Percentiles rank a stretch among this genome's conserved stretches.
phyloP scores from a whole-genome alignment of 2,797 vertebrate species.

The Eremophila alpestris region DNA sequence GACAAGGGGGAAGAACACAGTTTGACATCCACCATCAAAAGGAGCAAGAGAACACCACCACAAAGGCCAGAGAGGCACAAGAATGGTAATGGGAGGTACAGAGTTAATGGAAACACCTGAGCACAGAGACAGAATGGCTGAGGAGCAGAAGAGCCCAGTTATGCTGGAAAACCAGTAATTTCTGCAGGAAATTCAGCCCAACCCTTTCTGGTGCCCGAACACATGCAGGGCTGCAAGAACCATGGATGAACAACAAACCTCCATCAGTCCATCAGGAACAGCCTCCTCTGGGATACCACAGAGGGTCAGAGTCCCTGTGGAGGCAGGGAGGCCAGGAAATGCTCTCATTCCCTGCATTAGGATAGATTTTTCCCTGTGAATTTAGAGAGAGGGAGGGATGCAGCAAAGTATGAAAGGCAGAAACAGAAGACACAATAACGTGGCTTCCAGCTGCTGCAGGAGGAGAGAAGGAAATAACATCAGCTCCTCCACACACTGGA shows the following conservation, averaged over 20 bases:
- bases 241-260: rapidly evolving
- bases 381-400: background rate
- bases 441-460: background rate
- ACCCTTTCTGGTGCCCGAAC: background rate
- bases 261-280: background rate
- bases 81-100: background rate
- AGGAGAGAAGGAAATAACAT: background rate
- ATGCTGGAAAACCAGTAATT: background rate
- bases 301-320: background rate
- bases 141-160: background rate
- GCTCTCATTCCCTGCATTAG: rapidly evolving
- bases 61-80: background rate
- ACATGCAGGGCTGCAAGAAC: background rate
- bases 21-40: conserved; percentile 10
- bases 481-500: background rate
- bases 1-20: background rate
- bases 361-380: background rate
- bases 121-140: background rate
- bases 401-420: background rate
- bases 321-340: background rate
- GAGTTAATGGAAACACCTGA: background rate
- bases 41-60: background rate
- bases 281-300: background rate
- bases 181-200: background rate
- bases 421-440: background rate